Percentiles rank a stretch among this genome's conserved stretches.
These are phyloP conservation scores for Microcebus griseorufus DNA, from an alignment of 2,113 vertebrate genomes.

Conservation along the genomic window DNA sequence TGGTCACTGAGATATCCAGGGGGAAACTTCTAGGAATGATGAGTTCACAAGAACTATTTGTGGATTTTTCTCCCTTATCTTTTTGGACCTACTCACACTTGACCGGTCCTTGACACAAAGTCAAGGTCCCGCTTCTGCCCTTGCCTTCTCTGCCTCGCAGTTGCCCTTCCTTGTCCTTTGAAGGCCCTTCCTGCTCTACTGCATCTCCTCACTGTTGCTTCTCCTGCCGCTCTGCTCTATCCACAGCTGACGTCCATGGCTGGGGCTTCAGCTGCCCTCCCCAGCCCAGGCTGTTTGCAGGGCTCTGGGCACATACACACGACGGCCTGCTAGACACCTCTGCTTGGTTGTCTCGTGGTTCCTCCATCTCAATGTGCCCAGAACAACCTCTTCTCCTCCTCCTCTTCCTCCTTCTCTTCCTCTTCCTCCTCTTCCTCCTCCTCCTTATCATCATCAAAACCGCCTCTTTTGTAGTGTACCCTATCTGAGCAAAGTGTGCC, in stretches of 20 bases:
- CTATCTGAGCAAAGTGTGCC: not conserved
- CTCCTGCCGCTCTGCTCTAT: too few species aligned
- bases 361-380: not conserved
- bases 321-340: not conserved
- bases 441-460: not conserved
- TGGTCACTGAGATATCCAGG: not conserved
- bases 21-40: not conserved
- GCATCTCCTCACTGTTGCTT: not conserved
- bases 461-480: not conserved
- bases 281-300: not conserved
- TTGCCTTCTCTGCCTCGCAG: not conserved
- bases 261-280: not conserved
- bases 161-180: not conserved
- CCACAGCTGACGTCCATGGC: not conserved
- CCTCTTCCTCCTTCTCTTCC: too few species aligned
- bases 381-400: not conserved
- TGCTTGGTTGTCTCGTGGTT: not conserved
- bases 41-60: not conserved
- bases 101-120: not conserved
- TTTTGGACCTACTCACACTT: not conserved
- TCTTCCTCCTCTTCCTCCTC: too few species aligned
- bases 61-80: accelerated
- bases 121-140: too few species aligned
- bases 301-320: not conserved
- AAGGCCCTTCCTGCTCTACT: not conserved